Evolutionary conservation across 2,888 invertebrate species (phyloP), one percentile per base, ranked within the genome.

Genomic region (Aelia acuminata): DNA sequence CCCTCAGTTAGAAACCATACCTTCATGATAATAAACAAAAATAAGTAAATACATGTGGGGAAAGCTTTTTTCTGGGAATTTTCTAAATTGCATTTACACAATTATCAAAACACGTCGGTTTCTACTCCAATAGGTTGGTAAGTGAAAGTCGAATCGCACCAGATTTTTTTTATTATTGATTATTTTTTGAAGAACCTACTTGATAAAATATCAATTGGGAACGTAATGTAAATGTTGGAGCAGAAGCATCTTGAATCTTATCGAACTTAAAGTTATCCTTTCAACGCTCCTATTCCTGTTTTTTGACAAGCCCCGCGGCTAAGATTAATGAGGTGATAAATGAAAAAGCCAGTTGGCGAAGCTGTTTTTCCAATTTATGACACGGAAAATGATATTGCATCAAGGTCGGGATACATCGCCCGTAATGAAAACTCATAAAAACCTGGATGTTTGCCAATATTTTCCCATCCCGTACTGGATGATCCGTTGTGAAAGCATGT

Each of bases 401-500:
- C 18, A 70, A 35, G 63, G 31, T 35, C 31, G 63, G 63, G 63
- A 70, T 35, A 70, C 63, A 70, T 70, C 63, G 63, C 0, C 31
- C 35, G 63, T 70, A 70, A 70, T 70, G 63, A 70, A 31, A 70
- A 70, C 31, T 35, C 63, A 70, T 70, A 70, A 70, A 70, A 70
- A 70, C 35, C 18, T 70, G 63, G 63, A 70, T 70, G 31, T 35
- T 70, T 70, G 63, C 63, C 63, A 70, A 70, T 70, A 70, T 70
- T 70, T 31, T 11, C 63, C 18, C 63, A 35, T 70, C 63, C 31
- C n/a, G 18, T 70, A 35, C 31, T 31, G 18, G 31, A 35, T 35
- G 63, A 35, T 35, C 31, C 8, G 1, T 35, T 35, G 35, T 31
- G 18, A 70, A 22, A 70, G 31, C 20, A 70, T 7, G 31, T 20